A percentile compares a stretch with the other conserved stretches of the same genome.
Evolutionary conservation across 2,113 vertebrate species (phyloP).

Genomic region (Labeo rohita): DNA sequence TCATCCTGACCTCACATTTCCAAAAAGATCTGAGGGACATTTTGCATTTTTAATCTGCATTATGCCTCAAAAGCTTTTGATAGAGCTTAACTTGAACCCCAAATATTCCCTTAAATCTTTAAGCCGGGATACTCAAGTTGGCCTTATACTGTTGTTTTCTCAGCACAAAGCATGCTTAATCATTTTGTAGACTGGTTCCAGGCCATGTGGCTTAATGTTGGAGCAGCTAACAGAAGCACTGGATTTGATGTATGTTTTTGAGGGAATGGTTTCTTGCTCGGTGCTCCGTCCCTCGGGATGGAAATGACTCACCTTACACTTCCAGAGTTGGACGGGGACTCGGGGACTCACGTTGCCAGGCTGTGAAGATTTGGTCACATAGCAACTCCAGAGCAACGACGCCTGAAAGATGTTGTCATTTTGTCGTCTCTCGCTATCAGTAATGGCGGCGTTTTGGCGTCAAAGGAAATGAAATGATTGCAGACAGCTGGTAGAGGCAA

Average conservation of each 20-base stretch:
- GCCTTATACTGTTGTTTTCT: not conserved
- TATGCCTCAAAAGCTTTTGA: not conserved
- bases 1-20: not conserved
- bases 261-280: not conserved
- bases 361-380: slow-evolving; percentile 38
- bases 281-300: slow-evolving; percentile 1
- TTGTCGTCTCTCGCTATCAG: not conserved
- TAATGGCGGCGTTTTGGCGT: not conserved
- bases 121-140: not conserved
- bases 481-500: not conserved
- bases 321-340: slow-evolving; percentile 36
- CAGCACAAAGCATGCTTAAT: not conserved
- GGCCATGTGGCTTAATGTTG: not conserved
- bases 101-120: not conserved
- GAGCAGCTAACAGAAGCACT: not conserved
- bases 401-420: slow-evolving; percentile 3
- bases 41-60: not conserved
- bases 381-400: slow-evolving; percentile 36
- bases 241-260: slow-evolving; percentile 15
- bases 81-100: not conserved
- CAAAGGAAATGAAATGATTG: not conserved
- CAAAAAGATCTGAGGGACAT: not conserved
- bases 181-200: not conserved
- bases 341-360: slow-evolving; percentile 36
- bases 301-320: slow-evolving; percentile 30